These are phyloP conservation scores for Xanthorhoe spadicearia DNA, from an alignment of 2,888 invertebrate species.

Conservation along the genomic window DNA sequence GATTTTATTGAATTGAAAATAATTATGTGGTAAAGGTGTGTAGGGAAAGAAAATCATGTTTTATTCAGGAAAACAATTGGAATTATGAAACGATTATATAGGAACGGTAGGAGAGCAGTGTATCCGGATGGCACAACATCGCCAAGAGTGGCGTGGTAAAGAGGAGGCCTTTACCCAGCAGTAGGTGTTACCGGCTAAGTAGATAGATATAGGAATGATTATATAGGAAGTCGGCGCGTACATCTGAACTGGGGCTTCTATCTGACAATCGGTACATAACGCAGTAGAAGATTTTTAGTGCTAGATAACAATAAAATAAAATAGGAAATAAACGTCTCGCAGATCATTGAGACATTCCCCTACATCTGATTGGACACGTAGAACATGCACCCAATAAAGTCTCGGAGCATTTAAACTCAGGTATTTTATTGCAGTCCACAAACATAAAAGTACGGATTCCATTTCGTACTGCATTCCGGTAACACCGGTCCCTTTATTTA, in stretches of 20 bases:
- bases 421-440: constrained; percentile 44
- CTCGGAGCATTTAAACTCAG: constrained; percentile 44
- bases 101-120: no score
- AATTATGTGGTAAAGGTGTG: background rate
- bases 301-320: no score
- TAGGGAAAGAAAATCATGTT: background rate
- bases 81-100: background rate
- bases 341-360: background rate
- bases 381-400: constrained; percentile 38
- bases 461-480: constrained; percentile 52
- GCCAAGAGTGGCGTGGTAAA: no score
- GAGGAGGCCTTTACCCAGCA: no score
- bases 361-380: constrained; percentile 26
- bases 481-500: constrained; percentile 4
- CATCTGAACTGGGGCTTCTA: no score
- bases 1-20: background rate
- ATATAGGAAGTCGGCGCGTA: no score
- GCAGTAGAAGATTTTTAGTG: no score
- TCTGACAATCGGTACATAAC: no score
- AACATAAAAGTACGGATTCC: constrained; percentile 49
- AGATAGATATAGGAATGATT: no score
- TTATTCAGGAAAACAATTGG: background rate
- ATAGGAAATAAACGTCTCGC: background rate
- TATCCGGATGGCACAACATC: no score
- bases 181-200: no score